phyloP scores from a whole-genome alignment of 2,797 vertebrate species.

The Monodelphis domestica region DNA sequence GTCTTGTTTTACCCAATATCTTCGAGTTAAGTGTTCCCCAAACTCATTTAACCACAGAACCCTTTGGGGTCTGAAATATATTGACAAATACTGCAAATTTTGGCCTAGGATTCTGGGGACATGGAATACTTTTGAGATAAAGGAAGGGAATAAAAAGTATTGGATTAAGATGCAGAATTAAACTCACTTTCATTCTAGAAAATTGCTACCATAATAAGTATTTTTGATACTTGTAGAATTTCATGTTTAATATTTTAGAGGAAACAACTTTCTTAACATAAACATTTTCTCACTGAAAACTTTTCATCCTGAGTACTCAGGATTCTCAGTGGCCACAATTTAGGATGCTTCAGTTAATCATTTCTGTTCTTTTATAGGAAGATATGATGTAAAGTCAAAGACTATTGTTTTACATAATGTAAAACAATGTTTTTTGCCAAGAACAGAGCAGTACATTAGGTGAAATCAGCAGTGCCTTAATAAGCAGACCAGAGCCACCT shows the following conservation, averaged over 20 bases:
- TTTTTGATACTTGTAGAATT: background rate
- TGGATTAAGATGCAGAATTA: background rate
- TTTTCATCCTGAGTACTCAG: background rate
- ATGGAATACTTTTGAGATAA: background rate
- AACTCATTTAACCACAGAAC: background rate
- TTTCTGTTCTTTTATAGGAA: conserved; percentile 27
- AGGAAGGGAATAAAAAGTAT: background rate
- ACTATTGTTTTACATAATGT: background rate
- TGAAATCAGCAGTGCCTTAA: background rate
- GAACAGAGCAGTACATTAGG: background rate
- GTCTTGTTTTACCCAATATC: conserved; percentile 18
- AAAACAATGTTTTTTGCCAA: conserved; percentile 45
- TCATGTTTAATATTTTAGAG: background rate
- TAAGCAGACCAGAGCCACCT: background rate
- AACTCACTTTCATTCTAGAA: background rate
- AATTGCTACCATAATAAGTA: background rate
- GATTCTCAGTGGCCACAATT: background rate
- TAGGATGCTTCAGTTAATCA: background rate
- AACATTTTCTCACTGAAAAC: background rate
- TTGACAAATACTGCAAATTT: background rate
- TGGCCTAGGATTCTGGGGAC: background rate
- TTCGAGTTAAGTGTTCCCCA: background rate
- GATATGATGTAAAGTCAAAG: background rate
- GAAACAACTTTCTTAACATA: background rate
- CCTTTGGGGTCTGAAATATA: background rate